phyloP scores from a whole-genome alignment of 2,113 vertebrate genomes.

The Gasterosteus nipponicus region DNA sequence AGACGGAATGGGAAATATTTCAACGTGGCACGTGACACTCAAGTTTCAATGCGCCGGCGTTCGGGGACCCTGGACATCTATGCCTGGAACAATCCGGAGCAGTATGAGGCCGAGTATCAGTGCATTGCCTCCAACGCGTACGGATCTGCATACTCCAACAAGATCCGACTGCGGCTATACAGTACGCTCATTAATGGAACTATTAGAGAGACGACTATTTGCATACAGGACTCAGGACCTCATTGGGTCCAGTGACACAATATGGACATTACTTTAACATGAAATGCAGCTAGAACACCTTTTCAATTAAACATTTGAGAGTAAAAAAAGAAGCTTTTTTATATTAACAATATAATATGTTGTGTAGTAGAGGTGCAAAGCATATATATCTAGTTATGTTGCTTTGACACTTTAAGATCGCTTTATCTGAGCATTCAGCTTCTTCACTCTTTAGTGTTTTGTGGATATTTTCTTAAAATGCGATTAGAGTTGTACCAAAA shows the following conservation, averaged over 20 bases:
- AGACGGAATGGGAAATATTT: constrained; percentile 92
- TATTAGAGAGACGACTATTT: not conserved
- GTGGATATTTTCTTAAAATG: not conserved
- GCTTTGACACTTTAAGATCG: not conserved
- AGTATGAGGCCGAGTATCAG: constrained; percentile 96
- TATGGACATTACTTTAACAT: not conserved
- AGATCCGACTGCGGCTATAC: constrained; percentile 92
- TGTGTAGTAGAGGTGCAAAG: not conserved
- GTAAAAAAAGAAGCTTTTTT: not conserved
- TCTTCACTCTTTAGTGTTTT: not conserved
- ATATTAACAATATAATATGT: not conserved
- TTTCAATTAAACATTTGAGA: not conserved
- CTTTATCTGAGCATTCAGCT: not conserved
- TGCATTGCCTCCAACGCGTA: constrained; percentile 92
- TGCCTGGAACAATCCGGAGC: constrained; percentile 89
- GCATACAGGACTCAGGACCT: not conserved
- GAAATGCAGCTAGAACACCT: not conserved
- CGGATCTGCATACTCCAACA: constrained; percentile 92
- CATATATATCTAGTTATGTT: not conserved
- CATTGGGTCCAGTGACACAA: not conserved
- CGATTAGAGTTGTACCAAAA: not conserved
- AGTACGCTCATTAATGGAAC: constrained; percentile 83
- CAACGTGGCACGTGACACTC: constrained; percentile 92
- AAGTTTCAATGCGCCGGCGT: constrained; percentile 87
- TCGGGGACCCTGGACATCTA: constrained; percentile 94